A percentile compares a stretch with the other conserved stretches of the same genome.
Evolutionary conservation across 1,140 invertebrate species (phyloP).

Genomic region (Lepidurus couesii): DNA sequence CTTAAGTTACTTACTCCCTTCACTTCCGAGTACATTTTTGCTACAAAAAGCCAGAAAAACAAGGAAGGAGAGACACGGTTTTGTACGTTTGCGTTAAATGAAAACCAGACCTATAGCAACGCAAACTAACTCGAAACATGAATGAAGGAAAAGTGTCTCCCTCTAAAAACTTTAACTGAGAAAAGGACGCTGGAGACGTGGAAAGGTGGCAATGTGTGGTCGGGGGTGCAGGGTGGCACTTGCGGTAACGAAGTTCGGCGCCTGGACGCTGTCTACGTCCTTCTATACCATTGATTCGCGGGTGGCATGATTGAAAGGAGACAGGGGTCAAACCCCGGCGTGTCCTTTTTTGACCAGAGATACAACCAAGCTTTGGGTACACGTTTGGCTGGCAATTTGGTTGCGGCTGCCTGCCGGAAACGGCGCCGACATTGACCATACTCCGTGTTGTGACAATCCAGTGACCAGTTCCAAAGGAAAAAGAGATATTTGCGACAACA

Average conservation of each 20-base stretch:
- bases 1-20: conserved; percentile 2
- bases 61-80: not conserved
- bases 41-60: not conserved
- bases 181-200: not conserved
- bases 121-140: not conserved
- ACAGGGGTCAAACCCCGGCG: not conserved
- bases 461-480: not conserved
- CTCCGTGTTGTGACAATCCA: not conserved
- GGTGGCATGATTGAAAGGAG: not conserved
- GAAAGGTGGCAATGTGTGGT: not conserved
- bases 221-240: too few species aligned
- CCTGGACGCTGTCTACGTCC: not conserved
- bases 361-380: too few species aligned
- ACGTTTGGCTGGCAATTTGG: not conserved
- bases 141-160: not conserved
- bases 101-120: not conserved
- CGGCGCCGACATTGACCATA: conserved; percentile 13
- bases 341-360: not conserved
- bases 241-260: conserved; percentile 7
- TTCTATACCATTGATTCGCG: not conserved
- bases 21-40: conserved; percentile 6
- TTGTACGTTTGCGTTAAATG: not conserved
- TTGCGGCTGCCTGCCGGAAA: not conserved
- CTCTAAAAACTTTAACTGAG: too few species aligned
- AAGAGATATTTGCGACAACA: too few species aligned